These are phyloP conservation scores for Scylla paramamosain DNA, from an alignment of 1,140 invertebrate species.

Conservation along the genomic window DNA sequence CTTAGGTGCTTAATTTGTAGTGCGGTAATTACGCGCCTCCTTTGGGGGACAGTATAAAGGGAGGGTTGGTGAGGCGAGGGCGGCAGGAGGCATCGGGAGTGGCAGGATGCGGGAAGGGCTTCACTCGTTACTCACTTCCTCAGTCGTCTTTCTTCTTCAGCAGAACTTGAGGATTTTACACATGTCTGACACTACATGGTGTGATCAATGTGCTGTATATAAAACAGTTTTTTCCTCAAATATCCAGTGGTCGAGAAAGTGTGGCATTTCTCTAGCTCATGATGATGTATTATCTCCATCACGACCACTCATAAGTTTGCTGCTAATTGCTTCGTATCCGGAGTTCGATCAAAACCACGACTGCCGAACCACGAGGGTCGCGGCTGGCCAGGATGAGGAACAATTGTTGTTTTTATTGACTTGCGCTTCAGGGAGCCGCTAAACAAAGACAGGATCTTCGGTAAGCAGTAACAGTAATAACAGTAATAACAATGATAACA, in stretches of 20 bases:
- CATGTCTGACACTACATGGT: background rate
- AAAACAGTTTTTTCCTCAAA: background rate
- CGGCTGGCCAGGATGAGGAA: background rate
- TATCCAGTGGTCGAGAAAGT: background rate
- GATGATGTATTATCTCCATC: background rate
- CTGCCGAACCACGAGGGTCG: background rate
- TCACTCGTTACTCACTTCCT: background rate
- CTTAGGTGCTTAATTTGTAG: conserved; percentile 72
- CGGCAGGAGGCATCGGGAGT: background rate
- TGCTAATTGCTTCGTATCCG: conserved; percentile 13
- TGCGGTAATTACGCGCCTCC: conserved; percentile 59
- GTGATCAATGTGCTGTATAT: background rate
- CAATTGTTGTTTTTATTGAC: background rate
- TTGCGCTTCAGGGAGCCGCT: background rate
- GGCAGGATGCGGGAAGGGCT: background rate
- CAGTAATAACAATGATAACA: background rate
- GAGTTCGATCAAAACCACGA: background rate
- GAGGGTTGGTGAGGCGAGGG: background rate
- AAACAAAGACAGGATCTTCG: background rate
- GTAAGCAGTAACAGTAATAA: background rate
- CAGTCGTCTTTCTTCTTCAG: background rate
- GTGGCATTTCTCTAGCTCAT: background rate
- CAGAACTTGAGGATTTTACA: background rate
- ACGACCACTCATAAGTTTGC: conserved; percentile 1
- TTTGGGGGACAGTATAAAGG: conserved; percentile 43